Percentiles rank a stretch among this genome's conserved stretches.
Evolutionary conservation across 2,888 invertebrate genomes (phyloP).

Genomic region (Metalampra italica): DNA sequence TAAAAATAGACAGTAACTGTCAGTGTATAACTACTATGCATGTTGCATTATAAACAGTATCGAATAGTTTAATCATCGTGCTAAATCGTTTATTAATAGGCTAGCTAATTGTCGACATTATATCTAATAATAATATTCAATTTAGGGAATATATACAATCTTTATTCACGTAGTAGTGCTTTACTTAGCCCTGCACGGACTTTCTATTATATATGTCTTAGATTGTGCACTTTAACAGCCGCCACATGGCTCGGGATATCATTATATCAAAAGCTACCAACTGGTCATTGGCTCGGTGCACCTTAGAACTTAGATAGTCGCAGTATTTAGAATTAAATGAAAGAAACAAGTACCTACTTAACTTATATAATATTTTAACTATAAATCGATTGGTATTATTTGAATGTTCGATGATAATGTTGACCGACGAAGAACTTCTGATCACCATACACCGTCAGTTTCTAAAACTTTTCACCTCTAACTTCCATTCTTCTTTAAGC

Average conservation of each 20-base stretch:
- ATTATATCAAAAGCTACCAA: conserved; percentile 7
- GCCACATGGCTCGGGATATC: background rate
- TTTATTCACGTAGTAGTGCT: conserved; percentile 58
- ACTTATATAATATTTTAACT: background rate
- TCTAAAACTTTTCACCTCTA: conserved; percentile 3
- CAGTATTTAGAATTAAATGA: conserved; percentile 17
- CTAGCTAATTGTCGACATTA: conserved; percentile 24
- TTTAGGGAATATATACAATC: conserved; percentile 20
- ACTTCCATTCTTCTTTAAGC: background rate
- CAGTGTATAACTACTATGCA: conserved; percentile 13
- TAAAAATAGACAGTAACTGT: conserved; percentile 14
- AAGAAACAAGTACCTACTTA: conserved; percentile 12
- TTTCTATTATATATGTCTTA: conserved; percentile 31
- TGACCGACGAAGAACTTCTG: conserved; percentile 41
- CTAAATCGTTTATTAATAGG: conserved; percentile 26
- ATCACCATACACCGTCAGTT: conserved; percentile 13
- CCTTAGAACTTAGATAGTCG: conserved; percentile 34
- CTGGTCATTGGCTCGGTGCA: conserved; percentile 32
- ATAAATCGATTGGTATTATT: conserved; percentile 14
- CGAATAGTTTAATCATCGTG: conserved; percentile 18
- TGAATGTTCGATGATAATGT: conserved; percentile 78
- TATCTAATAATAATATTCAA: conserved; percentile 25
- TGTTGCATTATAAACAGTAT: conserved; percentile 21
- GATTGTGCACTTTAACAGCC: conserved; percentile 30
- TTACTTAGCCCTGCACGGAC: conserved; percentile 52